Conservation (phyloP, 2,113 vertebrate species). For the Alaudala cheleensis region DNA sequence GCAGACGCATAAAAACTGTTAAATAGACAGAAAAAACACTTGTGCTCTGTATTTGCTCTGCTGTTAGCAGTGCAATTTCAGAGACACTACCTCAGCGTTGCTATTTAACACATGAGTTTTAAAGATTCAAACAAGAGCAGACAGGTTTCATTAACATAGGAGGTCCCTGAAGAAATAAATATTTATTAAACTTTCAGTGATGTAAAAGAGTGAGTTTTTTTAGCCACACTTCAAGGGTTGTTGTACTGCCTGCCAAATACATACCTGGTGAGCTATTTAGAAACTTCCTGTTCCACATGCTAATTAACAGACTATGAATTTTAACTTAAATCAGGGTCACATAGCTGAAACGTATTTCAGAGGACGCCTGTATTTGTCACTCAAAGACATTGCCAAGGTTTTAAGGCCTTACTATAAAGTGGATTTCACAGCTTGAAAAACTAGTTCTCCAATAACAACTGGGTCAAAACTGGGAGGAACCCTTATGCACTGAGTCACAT, state of each 20-base stretch:
- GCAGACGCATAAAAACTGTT: conserved; percentile 41
- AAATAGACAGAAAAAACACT: conserved; percentile 20
- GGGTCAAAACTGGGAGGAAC: conserved; percentile 36
- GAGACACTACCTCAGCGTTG: neutral
- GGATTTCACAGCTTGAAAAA: conserved; percentile 29
- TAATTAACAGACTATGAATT: conserved; percentile 74
- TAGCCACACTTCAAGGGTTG: conserved; percentile 49
- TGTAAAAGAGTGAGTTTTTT: neutral
- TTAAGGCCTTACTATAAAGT: neutral
- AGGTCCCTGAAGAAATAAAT: conserved; percentile 52
- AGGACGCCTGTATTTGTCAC: conserved; percentile 52
- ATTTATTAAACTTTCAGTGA: conserved; percentile 48
- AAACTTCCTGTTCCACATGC: conserved; percentile 68
- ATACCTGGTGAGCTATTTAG: conserved; percentile 67
- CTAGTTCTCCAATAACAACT: neutral
- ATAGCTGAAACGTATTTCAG: neutral
- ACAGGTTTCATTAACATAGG: conserved; percentile 51
- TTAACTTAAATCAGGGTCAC: conserved; percentile 60
- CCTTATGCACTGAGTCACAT: neutral
- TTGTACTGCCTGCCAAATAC: conserved; percentile 40
- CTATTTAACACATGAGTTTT: conserved; percentile 26
- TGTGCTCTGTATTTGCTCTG: neutral
- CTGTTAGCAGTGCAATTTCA: neutral
- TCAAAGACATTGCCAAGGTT: conserved; percentile 50
- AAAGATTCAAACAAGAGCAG: conserved; percentile 49